phyloP scores from a whole-genome alignment of 2,888 invertebrate genomes.

The Drosophila siamana region DNA sequence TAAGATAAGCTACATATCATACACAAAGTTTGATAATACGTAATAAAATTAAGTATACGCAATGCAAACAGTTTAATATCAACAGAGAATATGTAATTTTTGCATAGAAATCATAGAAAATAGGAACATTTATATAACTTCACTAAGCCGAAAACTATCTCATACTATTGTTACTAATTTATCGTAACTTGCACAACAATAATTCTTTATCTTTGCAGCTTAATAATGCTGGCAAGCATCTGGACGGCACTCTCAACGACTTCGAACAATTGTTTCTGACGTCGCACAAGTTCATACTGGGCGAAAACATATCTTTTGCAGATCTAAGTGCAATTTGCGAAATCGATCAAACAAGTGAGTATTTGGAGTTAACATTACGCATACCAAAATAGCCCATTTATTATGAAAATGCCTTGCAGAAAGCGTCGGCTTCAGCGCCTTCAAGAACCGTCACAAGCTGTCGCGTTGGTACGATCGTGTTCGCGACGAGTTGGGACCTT shows the following conservation, averaged over 20 bases:
- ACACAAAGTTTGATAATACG: too few relatives aligned
- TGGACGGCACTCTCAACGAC: slow-evolving; percentile 87
- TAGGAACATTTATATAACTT: too few relatives aligned
- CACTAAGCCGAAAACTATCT: too few relatives aligned
- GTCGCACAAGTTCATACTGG: slow-evolving; percentile 86
- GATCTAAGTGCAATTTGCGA: slow-evolving; percentile 92
- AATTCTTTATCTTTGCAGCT: slow-evolving; percentile 55
- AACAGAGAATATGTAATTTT: too few relatives aligned
- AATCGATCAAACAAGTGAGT: slow-evolving; percentile 91
- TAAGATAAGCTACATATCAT: slow-evolving; percentile 71
- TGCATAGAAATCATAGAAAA: too few relatives aligned
- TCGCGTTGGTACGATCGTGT: slow-evolving; percentile 89
- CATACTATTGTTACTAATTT: too few relatives aligned
- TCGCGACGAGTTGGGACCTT: slow-evolving; percentile 87
- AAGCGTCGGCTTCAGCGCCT: slow-evolving; percentile 89
- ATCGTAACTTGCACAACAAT: not conserved
- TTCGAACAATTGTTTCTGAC: slow-evolving; percentile 87
- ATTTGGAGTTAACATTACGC: not conserved
- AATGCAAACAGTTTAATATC: too few relatives aligned
- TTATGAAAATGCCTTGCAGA: slow-evolving; percentile 86
- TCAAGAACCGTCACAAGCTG: slow-evolving; percentile 87
- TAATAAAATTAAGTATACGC: too few relatives aligned
- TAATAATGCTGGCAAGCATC: slow-evolving; percentile 82
- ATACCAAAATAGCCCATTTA: too few relatives aligned
- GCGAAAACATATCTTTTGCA: slow-evolving; percentile 89